Base-by-base conservation (phyloP, 2,797 vertebrate genomes). In the Enteromius argenteus region DNA sequence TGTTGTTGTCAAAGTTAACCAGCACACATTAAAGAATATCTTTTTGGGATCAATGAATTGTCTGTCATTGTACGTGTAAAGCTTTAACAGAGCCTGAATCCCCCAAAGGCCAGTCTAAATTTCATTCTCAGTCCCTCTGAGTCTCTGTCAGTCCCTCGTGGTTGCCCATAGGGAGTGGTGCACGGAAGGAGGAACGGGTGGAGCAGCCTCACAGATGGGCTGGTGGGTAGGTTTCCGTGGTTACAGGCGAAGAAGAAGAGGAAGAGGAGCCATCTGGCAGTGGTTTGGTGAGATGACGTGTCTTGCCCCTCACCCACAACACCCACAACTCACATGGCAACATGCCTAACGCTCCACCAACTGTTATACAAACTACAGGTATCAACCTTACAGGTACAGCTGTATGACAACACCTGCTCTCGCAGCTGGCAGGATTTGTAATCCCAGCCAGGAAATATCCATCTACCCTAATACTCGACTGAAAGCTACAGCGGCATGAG, bases 151-250 rank as follows among this genome's bases (percentile, higher is more conserved):
- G 17, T 51, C 62, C 72, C 82, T 75, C n/a, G 21, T 23, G 46
- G 75, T 74, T 46, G 46, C 32, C 58, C 9, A 60, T 60, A 75
- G 84, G 72, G 79, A 83, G 35, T 7, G 32, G 19, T 4, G 83
- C 64, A 89, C 80, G 68, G 84, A 86, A 85, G 87, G 84, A 88
- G 80, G 79, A 87, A 79, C 37, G 87, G 92, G 90, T 66, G 86
- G 86, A 85, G 82, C 83, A 49, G 80, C 42, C 58, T 6, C 90
- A 75, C 88, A 93, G 91, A 92, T 89, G 89, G 92, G 90, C 79
- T 89, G 49, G 76, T 87, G 86, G 90, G 90, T 85, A 78, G 83
- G 27, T 85, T 91, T 94, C 88, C 74, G 82, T 84, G 86, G 86
- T 84, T 88, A 91, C 85, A 83, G 35, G 87, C 85, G 75, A 91